Evolutionary conservation across 2,888 invertebrate species (phyloP), one percentile per base, ranked within the genome.

Genomic region (Automeris io): DNA sequence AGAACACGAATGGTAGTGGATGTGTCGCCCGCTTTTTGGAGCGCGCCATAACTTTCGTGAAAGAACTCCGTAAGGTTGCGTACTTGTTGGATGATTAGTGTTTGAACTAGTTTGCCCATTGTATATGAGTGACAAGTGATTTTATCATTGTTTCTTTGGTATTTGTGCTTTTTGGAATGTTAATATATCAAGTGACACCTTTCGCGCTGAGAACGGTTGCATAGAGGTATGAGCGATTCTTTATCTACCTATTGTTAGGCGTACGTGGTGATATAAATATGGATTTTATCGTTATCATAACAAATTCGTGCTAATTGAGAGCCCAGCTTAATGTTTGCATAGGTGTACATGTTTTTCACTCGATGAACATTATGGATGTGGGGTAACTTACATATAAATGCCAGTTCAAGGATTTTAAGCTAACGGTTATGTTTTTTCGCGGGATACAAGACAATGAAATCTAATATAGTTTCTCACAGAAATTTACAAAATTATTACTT

Each of bases 21-120:
- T 39, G 71, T 61, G 57, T 58, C 39, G 57, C 45, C 31, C 41
- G 46, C 40, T 37, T 29, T 33, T 21, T 18, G 33, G 49, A 54
- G 49, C 57, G 57, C 73, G 78, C 57, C 57, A 61, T 57, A 79
- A 79, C 78, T 83, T 82, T 81, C 83, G 81, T 79, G 73, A 69
- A 74, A 67, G 69, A 72, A 65, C 65, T 61, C 61, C 69, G 59
- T 57, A 48, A 63, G 61, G 63, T 71, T 64, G 58, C 26, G 39
- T 32, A 18, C 18, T 39, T 26, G 16, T 63, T 52, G 52, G 56
- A 62, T 32, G 18, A 16, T 32, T 16, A 61, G 59, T 43, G 57
- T 67, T 64, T 49, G 34, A 41, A 56, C 24, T 49, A 54, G 50
- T 57, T 47, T 54, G 57, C 51, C 52, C 33, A 33, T 57, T 60